phyloP scores from a whole-genome alignment of 2,888 invertebrate species.

The Liopterus haemorrhoidalis region DNA sequence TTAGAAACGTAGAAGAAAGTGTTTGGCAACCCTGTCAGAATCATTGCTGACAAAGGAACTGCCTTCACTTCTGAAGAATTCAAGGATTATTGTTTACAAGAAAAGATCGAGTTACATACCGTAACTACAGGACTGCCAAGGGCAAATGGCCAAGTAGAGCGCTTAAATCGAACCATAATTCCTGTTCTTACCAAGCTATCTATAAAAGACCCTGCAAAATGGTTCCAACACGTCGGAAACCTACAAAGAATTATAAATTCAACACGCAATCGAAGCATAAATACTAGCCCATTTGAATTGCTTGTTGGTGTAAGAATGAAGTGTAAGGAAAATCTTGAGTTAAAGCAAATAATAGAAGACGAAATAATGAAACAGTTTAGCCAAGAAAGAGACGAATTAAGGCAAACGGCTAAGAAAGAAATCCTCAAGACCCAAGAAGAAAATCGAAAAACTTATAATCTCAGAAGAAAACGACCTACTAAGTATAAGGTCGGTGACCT shows the following conservation, averaged over 20 bases:
- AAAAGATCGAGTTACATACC: conserved; percentile 16
- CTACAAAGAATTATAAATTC: conserved; percentile 17
- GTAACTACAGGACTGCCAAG: conserved; percentile 21
- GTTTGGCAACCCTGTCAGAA: conserved; percentile 19
- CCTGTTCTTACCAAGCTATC: conserved; percentile 23
- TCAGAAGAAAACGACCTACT: conserved; percentile 19
- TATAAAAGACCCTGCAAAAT: conserved; percentile 12
- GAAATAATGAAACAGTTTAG: conserved; percentile 21
- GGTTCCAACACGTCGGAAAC: conserved; percentile 18
- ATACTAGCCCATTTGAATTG: conserved; percentile 19
- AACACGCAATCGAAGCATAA: conserved; percentile 18
- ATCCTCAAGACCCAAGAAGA: conserved; percentile 24
- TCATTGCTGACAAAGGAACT: conserved; percentile 16
- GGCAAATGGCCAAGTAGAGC: conserved; percentile 26
- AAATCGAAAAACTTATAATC: conserved; percentile 15
- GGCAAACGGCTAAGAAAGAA: conserved; percentile 19
- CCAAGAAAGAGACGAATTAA: conserved; percentile 16
- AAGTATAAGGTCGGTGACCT: conserved; percentile 25
- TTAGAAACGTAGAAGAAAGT: conserved; percentile 12
- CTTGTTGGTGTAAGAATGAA: conserved; percentile 24
- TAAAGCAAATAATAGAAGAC: conserved; percentile 21
- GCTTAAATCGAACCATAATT: conserved; percentile 23
- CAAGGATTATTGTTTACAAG: conserved; percentile 13
- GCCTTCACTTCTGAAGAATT: conserved; percentile 19
- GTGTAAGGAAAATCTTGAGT: conserved; percentile 13